phyloP scores from a whole-genome alignment of 2,797 vertebrate genomes.

The Trematomus bernacchii region DNA sequence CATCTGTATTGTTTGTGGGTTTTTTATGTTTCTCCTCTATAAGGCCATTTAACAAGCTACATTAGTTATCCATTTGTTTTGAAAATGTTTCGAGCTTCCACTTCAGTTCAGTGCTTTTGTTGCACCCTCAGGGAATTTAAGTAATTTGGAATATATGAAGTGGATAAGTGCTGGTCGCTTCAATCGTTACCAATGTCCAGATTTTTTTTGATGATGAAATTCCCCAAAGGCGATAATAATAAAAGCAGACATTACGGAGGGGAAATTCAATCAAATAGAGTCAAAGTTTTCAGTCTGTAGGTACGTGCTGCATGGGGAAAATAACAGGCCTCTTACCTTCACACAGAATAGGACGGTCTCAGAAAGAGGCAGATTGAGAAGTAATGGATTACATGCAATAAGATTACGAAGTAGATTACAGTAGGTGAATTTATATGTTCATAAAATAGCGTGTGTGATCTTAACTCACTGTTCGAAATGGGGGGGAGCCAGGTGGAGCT shows the following conservation, averaged over 20 bases:
- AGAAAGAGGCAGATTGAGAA: constrained; percentile 1
- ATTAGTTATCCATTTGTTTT: constrained; percentile 38
- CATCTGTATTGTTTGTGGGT: background rate
- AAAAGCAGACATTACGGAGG: constrained; percentile 15
- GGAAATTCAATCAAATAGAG: constrained; percentile 20
- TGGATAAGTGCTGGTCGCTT: constrained; percentile 14
- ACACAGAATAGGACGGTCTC: too few species aligned
- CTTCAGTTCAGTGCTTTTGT: constrained; percentile 17
- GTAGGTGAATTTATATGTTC: too few species aligned
- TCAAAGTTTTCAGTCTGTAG: constrained; percentile 17
- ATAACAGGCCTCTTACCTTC: background rate
- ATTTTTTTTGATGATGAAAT: constrained; percentile 27
- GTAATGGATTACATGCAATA: too few species aligned
- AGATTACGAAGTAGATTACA: too few species aligned
- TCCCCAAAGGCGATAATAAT: constrained; percentile 6
- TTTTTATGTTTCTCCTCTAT: background rate
- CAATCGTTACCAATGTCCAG: constrained; percentile 22
- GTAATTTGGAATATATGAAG: constrained; percentile 25
- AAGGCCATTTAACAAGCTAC: constrained; percentile 26
- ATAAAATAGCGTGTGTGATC: too few species aligned
- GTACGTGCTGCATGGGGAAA: constrained; percentile 12
- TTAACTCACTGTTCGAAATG: too few species aligned
- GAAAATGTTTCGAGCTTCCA: constrained; percentile 13
- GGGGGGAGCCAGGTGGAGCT: too few species aligned
- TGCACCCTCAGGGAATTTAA: constrained; percentile 25